Evolutionary conservation across 2,888 invertebrate genomes (phyloP).

Genomic region (Leptopilina syphax): DNA sequence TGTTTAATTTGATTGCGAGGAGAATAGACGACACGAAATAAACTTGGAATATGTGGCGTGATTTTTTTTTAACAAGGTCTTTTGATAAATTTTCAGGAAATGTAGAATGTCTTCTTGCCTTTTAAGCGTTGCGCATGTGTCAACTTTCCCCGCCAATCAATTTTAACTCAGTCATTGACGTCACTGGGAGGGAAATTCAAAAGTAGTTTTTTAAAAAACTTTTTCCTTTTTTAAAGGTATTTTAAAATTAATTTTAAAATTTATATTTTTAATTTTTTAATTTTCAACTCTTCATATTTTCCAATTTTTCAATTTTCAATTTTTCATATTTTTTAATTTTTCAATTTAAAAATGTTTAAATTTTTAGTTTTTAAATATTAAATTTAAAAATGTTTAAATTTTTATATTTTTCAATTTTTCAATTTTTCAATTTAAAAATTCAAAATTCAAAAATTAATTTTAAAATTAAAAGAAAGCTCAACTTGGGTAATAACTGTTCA

Average conservation of each 20-base stretch:
- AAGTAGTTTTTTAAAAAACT: background rate
- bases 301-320: too few species aligned
- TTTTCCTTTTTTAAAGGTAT: too few species aligned
- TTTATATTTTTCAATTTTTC: too few species aligned
- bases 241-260: too few species aligned
- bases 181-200: background rate
- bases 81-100: conserved; percentile 7
- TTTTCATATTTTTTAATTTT: too few species aligned
- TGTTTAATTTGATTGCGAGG: background rate
- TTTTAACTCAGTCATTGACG: background rate
- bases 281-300: too few species aligned
- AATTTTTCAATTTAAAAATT: too few species aligned
- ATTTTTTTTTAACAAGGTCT: conserved; percentile 24
- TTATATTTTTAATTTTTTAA: too few species aligned
- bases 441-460: background rate
- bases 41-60: background rate
- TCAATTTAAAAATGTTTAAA: too few species aligned
- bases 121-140: background rate
- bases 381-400: too few species aligned
- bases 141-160: background rate
- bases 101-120: background rate
- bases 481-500: background rate
- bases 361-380: too few species aligned
- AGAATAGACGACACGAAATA: background rate
- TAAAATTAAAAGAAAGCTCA: background rate